Evolutionary conservation across 2,888 invertebrate genomes (phyloP).

Genomic region (Plebejus anna): DNA sequence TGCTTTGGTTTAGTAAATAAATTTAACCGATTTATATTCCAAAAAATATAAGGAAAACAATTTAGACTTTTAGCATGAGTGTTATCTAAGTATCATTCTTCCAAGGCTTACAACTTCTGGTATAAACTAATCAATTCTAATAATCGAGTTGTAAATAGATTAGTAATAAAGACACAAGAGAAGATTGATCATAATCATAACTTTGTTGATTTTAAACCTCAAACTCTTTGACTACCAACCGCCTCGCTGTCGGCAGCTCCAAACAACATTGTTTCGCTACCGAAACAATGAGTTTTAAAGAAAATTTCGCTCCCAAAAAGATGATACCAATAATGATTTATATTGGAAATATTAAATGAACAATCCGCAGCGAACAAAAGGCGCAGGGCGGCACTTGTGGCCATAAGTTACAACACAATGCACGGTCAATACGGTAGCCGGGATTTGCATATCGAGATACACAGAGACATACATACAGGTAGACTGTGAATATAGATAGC

Average conservation of each 20-base stretch:
- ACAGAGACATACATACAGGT: not conserved
- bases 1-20: no score
- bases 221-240: not conserved
- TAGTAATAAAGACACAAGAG: not conserved
- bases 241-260: not conserved
- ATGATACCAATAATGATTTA: slow-evolving; percentile 31
- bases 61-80: no score
- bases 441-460: slow-evolving; percentile 66
- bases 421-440: slow-evolving; percentile 66
- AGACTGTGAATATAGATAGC: not conserved
- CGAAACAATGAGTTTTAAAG: slow-evolving; percentile 18
- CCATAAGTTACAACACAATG: slow-evolving; percentile 69
- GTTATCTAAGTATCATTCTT: no score
- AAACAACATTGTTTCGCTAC: not conserved
- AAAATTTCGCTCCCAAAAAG: slow-evolving; percentile 15
- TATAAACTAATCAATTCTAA: no score
- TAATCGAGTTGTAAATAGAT: not conserved
- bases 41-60: no score
- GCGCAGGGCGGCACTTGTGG: slow-evolving; percentile 28
- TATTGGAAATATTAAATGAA: slow-evolving; percentile 31
- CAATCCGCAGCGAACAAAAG: slow-evolving; percentile 22
- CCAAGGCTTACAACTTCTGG: no score
- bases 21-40: no score
- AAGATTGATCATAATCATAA: not conserved
- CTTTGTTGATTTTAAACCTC: not conserved